A percentile compares a stretch with the other conserved stretches of the same genome.
These are phyloP conservation scores for Aleiodes alternator DNA, from an alignment of 2,888 invertebrate species.

Conservation along the genomic window DNA sequence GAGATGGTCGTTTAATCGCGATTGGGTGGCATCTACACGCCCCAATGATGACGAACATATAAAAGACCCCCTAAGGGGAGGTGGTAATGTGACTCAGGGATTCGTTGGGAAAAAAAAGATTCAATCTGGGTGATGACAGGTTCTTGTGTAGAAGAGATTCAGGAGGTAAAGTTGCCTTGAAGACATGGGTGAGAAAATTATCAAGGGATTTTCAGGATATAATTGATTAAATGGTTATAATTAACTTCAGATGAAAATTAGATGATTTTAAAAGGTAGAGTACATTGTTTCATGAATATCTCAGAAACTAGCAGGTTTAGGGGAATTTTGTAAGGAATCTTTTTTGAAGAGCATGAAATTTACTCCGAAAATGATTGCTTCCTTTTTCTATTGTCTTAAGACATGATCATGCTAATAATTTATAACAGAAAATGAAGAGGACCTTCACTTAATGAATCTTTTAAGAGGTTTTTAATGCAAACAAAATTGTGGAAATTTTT, in stretches of 20 bases:
- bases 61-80: constrained; percentile 25
- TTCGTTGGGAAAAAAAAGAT: constrained; percentile 19
- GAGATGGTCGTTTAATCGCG: constrained; percentile 43
- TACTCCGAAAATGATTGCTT: too few relatives aligned
- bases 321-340: too few relatives aligned
- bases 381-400: too few relatives aligned
- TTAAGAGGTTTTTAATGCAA: too few relatives aligned
- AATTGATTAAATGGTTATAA: background rate
- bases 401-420: too few relatives aligned
- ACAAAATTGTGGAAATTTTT: too few relatives aligned
- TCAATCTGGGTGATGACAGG: constrained; percentile 38
- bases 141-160: background rate
- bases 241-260: background rate
- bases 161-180: background rate
- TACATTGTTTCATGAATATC: too few relatives aligned
- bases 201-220: constrained; percentile 4
- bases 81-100: constrained; percentile 29
- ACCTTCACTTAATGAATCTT: too few relatives aligned
- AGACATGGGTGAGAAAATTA: background rate
- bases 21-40: constrained; percentile 41
- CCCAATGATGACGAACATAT: constrained; percentile 42
- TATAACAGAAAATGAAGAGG: too few relatives aligned
- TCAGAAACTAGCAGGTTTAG: too few relatives aligned
- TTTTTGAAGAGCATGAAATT: too few relatives aligned
- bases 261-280: background rate